Evolutionary conservation across 2,113 vertebrate species (phyloP), one percentile per base, ranked within the genome.

Genomic region (Myocastor coypus): DNA sequence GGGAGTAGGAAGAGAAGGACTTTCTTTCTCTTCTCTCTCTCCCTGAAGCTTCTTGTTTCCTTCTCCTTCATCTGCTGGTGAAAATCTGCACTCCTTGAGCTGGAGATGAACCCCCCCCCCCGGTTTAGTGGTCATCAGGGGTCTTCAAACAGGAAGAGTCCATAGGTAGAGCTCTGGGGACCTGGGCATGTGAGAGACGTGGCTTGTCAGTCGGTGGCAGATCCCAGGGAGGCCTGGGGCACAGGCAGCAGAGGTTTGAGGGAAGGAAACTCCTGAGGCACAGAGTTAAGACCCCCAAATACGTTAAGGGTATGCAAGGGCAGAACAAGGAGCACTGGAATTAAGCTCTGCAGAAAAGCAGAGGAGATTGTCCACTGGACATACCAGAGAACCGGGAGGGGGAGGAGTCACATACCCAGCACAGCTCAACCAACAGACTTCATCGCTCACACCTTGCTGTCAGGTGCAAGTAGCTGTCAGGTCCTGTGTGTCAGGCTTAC

Each of bases 121-220:
- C 28, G 3, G 8, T 0, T 3, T 3, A 0, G 28, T 17, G 19
- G 28, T 0, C 1, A 46, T 24, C 28, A 73, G 68, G 61, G 34
- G 0, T 19, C 55, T 55, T 30, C 20, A 78, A 63, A 42, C 10
- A 55, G 59, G 68, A 71, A 75, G 69, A 37, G 4, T 0, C 0
- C 3, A 3, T 19, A 30, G 11, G 1, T 61, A 90, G 63, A 30
- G 34, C 32, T 80, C 64, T 50, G 84, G 37, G 50, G 52, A 28
- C 40, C 42, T 7, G 12, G 66, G 13, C 22, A 0, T 4, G 14
- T 30, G 34, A 52, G 50, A 42, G 17, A 16, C 42, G 22, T 40
- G 11, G 14, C 28, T 10, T 73, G 82, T 8, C 5, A 30, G 6
- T 1, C 46, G 32, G 30, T 71, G 7, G 17, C 5, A 77, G 81